A percentile compares a stretch with the other conserved stretches of the same genome.
phyloP scores from a whole-genome alignment of 2,888 invertebrate species.

The Drosophila ustulata region DNA sequence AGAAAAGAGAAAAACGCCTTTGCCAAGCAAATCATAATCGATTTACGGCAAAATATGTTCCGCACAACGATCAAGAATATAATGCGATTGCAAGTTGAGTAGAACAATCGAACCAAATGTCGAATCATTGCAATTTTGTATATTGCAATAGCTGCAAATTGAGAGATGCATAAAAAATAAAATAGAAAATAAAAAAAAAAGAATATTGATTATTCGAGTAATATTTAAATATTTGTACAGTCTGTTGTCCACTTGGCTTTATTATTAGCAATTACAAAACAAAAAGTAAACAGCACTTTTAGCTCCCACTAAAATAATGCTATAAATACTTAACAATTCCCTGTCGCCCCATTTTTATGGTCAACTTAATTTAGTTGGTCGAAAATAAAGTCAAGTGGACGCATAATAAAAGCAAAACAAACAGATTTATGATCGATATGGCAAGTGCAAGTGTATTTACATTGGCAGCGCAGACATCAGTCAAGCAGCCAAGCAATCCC shows the following conservation, averaged over 20 bases:
- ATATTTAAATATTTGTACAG: no score
- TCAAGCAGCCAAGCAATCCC: conserved; percentile 13
- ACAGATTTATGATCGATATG: conserved; percentile 59
- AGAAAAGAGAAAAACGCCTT: conserved; percentile 6
- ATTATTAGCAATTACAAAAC: no score
- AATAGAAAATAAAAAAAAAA: no score
- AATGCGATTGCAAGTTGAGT: neutral
- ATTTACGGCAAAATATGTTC: conserved; percentile 24
- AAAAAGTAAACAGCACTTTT: no score
- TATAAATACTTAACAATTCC: no score
- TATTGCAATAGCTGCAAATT: no score
- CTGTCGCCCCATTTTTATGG: neutral
- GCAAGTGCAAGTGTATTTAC: conserved; percentile 43
- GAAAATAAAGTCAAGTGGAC: conserved; percentile 20
- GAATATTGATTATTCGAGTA: no score
- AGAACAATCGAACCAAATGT: no score
- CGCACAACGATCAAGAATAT: conserved; percentile 1
- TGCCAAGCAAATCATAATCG: conserved; percentile 36
- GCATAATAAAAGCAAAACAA: conserved; percentile 41
- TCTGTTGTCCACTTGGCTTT: no score
- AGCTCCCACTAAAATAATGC: no score
- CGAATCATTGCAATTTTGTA: no score
- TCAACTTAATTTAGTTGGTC: neutral
- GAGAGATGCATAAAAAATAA: no score
- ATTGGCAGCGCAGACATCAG: conserved; percentile 1